Base-by-base conservation (phyloP, 2,797 vertebrate species). In the Knipowitschia caucasica region DNA sequence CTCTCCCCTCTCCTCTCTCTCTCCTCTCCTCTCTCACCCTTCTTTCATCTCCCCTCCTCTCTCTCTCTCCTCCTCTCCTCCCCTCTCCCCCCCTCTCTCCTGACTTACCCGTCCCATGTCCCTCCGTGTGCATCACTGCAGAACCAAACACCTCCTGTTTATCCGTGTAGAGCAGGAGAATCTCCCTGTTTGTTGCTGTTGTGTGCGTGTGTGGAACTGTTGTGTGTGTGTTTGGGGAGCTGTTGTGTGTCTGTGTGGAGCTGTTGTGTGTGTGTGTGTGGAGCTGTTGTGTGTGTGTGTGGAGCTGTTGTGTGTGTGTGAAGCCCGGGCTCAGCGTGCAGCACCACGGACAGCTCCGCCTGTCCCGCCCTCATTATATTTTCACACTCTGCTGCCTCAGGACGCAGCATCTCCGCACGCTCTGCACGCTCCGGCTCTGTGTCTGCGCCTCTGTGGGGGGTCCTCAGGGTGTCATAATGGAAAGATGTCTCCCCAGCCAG, bases 341-440 rank as follows among this genome's bases (percentile, higher is more conserved):
- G 80, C 62, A 73, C 69, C 78, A 80, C 74, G 86, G 80, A 83
- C 84, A 76, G 72, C 45, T 56, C 64, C 40, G 63, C 42, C 67
- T 52, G 74, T 88, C 86, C 79, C 78, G 84, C 78, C 65, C 77
- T 88, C 85, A 88, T 89, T 89, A 89, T 88, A 87, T 89, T 87
- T 88, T 88, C 86, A 88, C 86, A 87, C 85, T 85, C 67, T 3
- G 36, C 78, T 82, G 71, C 78, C 55, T 55, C 53, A 66, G 61
- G 70, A 82, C 58, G 75, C 59, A 59, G 44, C 63, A 47, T n/a
- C n/a, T n/a, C n/a, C 39, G 34, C 53, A 56, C 11, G 29, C 59
- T 59, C 38, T n/a, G n/a, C n/a, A n/a, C n/a, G n/a, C n/a, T n/a
- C n/a, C n/a, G n/a, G n/a, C n/a, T n/a, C n/a, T n/a, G 38, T 47